Evolutionary conservation across 2,113 vertebrate species (phyloP).

Genomic region (Macaca nemestrina): DNA sequence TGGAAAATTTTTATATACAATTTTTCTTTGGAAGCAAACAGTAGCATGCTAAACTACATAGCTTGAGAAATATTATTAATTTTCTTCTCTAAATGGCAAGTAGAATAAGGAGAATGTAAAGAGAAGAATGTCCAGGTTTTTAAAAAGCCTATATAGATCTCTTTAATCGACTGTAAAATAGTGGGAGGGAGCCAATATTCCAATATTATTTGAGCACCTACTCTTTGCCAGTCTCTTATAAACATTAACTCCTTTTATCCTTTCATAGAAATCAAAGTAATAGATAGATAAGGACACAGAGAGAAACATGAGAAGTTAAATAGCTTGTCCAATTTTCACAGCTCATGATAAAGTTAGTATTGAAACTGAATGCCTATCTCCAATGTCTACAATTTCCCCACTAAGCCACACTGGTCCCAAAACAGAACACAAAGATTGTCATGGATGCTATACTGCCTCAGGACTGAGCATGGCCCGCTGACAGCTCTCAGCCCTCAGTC

Average conservation of each 20-base stretch:
- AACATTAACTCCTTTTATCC: neutral
- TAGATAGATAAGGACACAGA: neutral
- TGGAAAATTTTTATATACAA: neutral
- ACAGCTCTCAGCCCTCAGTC: neutral
- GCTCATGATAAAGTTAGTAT: neutral
- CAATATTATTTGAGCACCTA: neutral
- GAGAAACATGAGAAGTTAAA: neutral
- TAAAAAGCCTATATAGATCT: neutral
- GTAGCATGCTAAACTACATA: neutral
- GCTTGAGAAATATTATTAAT: neutral
- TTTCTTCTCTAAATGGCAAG: slow-evolving; percentile 15
- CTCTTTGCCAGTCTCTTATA: neutral
- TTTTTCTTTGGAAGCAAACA: neutral
- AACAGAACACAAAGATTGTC: neutral
- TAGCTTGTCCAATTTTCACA: neutral
- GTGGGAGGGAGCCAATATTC: neutral
- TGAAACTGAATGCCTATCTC: neutral
- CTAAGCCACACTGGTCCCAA: neutral
- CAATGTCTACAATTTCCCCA: neutral
- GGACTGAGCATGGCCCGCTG: neutral
- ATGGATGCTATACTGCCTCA: neutral
- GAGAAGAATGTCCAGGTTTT: neutral
- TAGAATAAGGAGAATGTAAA: neutral
- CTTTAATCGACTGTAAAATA: neutral
- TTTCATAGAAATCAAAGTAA: neutral